phyloP scores from a whole-genome alignment of 1,140 invertebrate genomes.

The Zaprionus gabonicus region DNA sequence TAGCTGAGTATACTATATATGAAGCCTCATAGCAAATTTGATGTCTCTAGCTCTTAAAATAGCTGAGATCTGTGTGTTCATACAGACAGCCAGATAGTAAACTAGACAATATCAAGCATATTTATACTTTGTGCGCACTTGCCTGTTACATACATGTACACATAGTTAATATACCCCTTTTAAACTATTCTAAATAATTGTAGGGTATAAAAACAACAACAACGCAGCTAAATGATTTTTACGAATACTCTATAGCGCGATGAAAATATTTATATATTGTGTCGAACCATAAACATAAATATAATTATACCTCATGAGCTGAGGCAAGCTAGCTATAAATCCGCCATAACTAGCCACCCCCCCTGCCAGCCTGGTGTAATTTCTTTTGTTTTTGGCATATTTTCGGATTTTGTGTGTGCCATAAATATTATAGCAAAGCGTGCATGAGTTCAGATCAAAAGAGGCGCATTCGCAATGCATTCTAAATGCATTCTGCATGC shows the following conservation, averaged over 20 bases:
- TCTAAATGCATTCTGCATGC: conserved; percentile 67
- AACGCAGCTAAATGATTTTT: not conserved
- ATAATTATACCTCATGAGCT: conserved; percentile 1
- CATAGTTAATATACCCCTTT: too few relatives aligned
- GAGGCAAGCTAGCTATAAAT: conserved; percentile 3
- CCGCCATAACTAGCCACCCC: not conserved
- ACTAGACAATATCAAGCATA: too few relatives aligned
- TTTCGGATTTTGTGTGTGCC: conserved; percentile 4
- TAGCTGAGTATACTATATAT: too few relatives aligned
- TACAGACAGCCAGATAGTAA: too few relatives aligned
- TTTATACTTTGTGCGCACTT: too few relatives aligned
- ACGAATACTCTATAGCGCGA: conserved; percentile 6
- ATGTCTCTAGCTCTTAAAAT: too few relatives aligned
- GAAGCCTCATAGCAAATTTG: too few relatives aligned
- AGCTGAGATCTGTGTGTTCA: too few relatives aligned
- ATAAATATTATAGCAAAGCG: not conserved
- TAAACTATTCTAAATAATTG: too few relatives aligned
- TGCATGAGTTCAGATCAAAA: conserved; percentile 57
- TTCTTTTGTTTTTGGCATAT: conserved; percentile 1
- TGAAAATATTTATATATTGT: conserved; percentile 1
- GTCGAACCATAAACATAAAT: conserved; percentile 5
- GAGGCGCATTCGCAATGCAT: conserved; percentile 55
- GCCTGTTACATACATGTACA: too few relatives aligned
- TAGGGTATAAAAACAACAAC: not conserved
- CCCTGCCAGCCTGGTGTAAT: not conserved